phyloP scores from a whole-genome alignment of 2,113 vertebrate genomes.

The Girardinichthys multiradiatus region DNA sequence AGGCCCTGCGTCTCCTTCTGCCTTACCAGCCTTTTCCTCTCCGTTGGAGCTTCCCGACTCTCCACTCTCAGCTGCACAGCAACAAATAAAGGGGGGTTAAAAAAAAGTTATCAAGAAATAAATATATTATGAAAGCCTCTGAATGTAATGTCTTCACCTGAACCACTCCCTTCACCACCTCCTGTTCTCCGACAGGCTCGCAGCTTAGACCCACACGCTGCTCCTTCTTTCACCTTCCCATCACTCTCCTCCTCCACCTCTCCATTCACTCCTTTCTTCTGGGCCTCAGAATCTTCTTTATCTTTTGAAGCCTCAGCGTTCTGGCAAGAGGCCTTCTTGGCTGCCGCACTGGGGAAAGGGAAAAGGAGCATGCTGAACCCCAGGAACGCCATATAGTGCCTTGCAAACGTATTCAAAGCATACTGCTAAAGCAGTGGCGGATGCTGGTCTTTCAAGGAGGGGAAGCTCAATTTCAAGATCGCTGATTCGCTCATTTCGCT shows the following conservation, averaged over 20 bases:
- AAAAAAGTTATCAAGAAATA: not conserved
- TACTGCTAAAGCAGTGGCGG: no score
- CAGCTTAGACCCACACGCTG: conserved; percentile 64
- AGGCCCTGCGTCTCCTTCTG: conserved; percentile 90
- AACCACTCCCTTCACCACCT: conserved; percentile 67
- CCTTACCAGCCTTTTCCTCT: conserved; percentile 77
- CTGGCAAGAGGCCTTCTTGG: conserved; percentile 54
- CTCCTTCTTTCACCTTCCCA: conserved; percentile 72
- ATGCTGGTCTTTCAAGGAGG: no score
- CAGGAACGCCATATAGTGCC: not conserved
- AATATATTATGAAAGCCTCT: not conserved
- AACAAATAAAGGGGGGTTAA: no score
- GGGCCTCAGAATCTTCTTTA: conserved; percentile 56
- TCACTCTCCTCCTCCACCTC: conserved; percentile 81
- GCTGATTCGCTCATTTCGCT: no score
- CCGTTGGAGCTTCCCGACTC: conserved; percentile 62
- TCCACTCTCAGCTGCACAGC: conserved; percentile 73
- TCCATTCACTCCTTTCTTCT: conserved; percentile 85
- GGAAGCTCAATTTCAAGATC: no score
- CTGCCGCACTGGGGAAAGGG: conserved; percentile 41
- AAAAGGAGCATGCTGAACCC: not conserved
- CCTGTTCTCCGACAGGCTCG: conserved; percentile 72
- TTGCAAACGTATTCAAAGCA: no score
- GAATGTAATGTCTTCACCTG: conserved; percentile 43
- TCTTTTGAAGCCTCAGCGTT: conserved; percentile 54